phyloP scores from a whole-genome alignment of 2,113 vertebrate species.

The human region DNA sequence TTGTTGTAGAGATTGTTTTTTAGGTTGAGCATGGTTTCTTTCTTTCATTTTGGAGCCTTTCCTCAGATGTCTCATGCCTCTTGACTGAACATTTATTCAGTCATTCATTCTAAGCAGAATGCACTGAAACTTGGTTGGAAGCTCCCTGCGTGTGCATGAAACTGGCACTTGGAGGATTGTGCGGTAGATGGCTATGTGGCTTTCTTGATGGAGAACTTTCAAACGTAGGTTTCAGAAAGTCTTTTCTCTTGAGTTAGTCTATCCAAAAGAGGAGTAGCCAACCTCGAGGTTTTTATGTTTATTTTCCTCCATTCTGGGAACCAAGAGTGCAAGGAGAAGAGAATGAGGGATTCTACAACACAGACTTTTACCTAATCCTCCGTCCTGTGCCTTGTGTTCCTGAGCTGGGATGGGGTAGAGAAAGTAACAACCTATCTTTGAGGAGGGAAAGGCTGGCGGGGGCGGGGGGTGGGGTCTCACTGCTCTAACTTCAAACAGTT shows the following conservation, averaged over 20 bases:
- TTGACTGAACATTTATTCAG: neutral
- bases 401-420: neutral
- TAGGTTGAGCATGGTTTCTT: neutral
- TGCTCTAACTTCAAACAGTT: neutral
- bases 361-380: neutral
- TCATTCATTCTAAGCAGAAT: neutral
- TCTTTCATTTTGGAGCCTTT: neutral
- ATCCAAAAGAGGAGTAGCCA: neutral
- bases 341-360: neutral
- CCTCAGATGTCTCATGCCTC: neutral
- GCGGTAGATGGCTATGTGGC: accelerated
- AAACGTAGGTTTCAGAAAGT: neutral
- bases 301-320: neutral
- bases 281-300: neutral
- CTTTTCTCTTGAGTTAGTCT: neutral
- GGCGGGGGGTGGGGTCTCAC: neutral
- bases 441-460: neutral
- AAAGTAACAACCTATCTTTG: neutral
- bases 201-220: neutral
- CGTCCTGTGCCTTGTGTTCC: neutral
- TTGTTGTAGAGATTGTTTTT: neutral
- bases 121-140: neutral
- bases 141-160: neutral
- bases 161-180: neutral
- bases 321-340: neutral